A percentile compares a stretch with the other conserved stretches of the same genome.
Conservation (phyloP, 53 echinoderm and acorn worm species). For the Echinometra lucunter region DNA sequence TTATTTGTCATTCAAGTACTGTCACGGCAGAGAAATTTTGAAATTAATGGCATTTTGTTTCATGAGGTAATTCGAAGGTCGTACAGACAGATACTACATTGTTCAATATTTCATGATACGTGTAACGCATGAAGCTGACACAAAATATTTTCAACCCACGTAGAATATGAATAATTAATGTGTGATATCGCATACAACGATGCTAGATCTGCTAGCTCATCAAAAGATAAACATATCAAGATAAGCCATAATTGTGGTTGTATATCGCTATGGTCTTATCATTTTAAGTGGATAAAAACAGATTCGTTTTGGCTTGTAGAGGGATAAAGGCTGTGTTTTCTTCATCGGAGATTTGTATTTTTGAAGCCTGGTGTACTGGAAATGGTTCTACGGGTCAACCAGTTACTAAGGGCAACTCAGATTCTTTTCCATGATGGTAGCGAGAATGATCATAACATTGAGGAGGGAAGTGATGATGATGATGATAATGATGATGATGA, state of each 20-base stretch:
- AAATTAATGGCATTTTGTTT: not conserved
- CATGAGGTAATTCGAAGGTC: not conserved
- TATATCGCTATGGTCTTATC: not conserved
- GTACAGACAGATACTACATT: not conserved
- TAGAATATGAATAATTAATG: not conserved
- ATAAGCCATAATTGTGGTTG: not conserved
- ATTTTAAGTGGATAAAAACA: not conserved
- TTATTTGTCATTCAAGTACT: too few species aligned
- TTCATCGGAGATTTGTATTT: not conserved
- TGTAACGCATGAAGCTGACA: not conserved
- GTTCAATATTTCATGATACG: not conserved
- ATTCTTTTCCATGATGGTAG: not conserved
- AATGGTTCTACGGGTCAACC: not conserved
- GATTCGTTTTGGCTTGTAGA: not conserved
- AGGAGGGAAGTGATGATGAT: too few species aligned
- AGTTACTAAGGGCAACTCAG: too few species aligned
- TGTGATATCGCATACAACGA: not conserved
- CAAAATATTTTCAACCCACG: not conserved
- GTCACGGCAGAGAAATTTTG: too few species aligned
- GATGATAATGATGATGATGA: too few species aligned
- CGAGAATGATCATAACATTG: too few species aligned
- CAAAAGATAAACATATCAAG: not conserved
- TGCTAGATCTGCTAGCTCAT: not conserved
- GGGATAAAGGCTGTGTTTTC: not conserved
- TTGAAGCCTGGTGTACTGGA: not conserved